phyloP scores from a whole-genome alignment of 2,113 vertebrate genomes.

The Eretmochelys imbricata region DNA sequence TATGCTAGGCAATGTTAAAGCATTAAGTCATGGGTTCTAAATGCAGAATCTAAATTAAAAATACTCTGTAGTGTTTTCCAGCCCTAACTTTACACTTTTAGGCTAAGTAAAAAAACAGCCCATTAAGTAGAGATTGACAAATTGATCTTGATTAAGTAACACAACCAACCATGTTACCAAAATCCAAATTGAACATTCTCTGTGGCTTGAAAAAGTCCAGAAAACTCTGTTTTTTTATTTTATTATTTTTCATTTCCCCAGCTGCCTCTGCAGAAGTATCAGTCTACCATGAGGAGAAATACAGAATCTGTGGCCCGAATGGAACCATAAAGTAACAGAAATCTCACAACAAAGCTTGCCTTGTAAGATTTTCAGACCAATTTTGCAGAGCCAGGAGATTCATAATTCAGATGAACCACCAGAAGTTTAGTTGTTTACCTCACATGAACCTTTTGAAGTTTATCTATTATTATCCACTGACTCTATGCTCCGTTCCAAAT shows the following conservation, averaged over 20 bases:
- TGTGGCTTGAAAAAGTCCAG: background rate
- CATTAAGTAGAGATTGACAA: background rate
- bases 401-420: background rate
- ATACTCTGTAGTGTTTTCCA: background rate
- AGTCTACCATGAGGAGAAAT: background rate
- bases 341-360: background rate
- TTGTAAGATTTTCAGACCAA: background rate
- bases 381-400: background rate
- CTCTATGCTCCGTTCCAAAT: background rate
- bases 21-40: background rate
- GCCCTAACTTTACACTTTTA: background rate
- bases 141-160: background rate
- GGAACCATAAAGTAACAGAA: background rate
- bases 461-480: background rate
- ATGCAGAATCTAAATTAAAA: background rate
- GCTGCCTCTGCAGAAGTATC: background rate
- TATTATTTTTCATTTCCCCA: background rate
- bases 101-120: background rate
- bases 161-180: background rate
- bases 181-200: slow-evolving; percentile 21
- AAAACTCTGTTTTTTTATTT: background rate
- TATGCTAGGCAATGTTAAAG: background rate
- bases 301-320: background rate
- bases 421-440: background rate
- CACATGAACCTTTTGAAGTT: background rate